Evolutionary conservation across 2,113 vertebrate species (phyloP), one percentile per base, ranked within the genome.

Genomic region (Argyrosomus japonicus): DNA sequence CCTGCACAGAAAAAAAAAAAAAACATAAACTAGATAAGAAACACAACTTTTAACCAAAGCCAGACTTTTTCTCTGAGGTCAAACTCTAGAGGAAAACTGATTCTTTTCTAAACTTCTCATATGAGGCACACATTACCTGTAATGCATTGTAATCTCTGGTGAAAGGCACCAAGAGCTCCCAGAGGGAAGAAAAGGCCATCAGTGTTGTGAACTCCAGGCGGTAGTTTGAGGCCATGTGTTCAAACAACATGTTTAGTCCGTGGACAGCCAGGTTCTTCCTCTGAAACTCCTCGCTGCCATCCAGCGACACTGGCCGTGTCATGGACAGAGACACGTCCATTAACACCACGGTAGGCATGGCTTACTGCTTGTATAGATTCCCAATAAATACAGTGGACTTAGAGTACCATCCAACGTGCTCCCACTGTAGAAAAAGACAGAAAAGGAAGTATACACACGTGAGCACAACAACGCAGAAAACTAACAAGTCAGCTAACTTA

Each of bases 291-390:
- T 99, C 98, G 0, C 93, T 96, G 29, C 97, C 96, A 78, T 99
- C 98, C 64, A 96, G 72, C 0, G 96, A 95, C 89, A 99, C 98
- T 0, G 98, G 97, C 6, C 98, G 96, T 0, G 98, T 99, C 98
- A 99, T 99, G 92, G 98, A 99, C 86, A 99, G 96, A 1, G 98
- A 99, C 45, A 97, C 97, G n/a, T 99, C 98, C 97, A 99, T 95
- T 73, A 99, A 94, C 72, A 99, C 96, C 93, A 99, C 97, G 0
- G 98, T 99, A 0, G 98, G 98, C 98, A 99, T 99, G 94, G 75
- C 86, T 86, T 25, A 47, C 45, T 32, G 61, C 25, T 70, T 17
- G 9, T 70, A 0, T 1, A 23, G 27, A 68, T 29, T 50, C 81
- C 68, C 54, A 76, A 23, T 14, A 32, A 57, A 19, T 4, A 60